phyloP scores from a whole-genome alignment of 2,113 vertebrate species.

The Melanostigma gelatinosum region DNA sequence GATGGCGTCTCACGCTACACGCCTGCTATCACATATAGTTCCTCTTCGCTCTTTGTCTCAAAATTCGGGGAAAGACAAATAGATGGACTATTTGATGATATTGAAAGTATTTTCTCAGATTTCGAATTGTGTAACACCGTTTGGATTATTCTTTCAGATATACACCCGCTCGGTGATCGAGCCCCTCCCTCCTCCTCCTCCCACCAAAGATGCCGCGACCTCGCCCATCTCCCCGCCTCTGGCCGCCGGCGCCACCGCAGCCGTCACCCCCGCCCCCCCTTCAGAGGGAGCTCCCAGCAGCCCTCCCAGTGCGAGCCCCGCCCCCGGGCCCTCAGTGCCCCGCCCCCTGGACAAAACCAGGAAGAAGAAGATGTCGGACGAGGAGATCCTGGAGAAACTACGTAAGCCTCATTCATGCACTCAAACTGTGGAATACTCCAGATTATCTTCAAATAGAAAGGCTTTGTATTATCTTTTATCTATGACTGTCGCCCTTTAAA shows the following conservation, averaged over 20 bases:
- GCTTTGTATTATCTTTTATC: neutral
- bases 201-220: slow-evolving; percentile 91
- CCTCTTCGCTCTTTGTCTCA: neutral
- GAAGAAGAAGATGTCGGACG: slow-evolving; percentile 99
- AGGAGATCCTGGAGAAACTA: slow-evolving; percentile 97
- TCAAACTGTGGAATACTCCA: neutral
- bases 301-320: slow-evolving; percentile 65
- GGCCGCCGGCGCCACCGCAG: slow-evolving; percentile 50
- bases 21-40: neutral
- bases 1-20: neutral
- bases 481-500: too few relatives aligned
- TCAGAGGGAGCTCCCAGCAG: slow-evolving; percentile 79
- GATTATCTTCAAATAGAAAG: too few relatives aligned
- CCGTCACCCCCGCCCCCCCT: slow-evolving; percentile 54
- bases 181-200: slow-evolving; percentile 86
- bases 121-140: neutral
- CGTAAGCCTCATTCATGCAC: slow-evolving; percentile 80
- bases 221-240: slow-evolving; percentile 87
- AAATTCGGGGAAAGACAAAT: neutral
- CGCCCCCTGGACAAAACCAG: slow-evolving; percentile 89
- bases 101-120: neutral
- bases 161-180: slow-evolving; percentile 97
- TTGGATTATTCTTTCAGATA: slow-evolving; percentile 81
- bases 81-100: neutral
- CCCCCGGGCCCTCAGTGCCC: slow-evolving; percentile 81